phyloP scores from a whole-genome alignment of 2,113 vertebrate species.

The Dasyprocta punctata region DNA sequence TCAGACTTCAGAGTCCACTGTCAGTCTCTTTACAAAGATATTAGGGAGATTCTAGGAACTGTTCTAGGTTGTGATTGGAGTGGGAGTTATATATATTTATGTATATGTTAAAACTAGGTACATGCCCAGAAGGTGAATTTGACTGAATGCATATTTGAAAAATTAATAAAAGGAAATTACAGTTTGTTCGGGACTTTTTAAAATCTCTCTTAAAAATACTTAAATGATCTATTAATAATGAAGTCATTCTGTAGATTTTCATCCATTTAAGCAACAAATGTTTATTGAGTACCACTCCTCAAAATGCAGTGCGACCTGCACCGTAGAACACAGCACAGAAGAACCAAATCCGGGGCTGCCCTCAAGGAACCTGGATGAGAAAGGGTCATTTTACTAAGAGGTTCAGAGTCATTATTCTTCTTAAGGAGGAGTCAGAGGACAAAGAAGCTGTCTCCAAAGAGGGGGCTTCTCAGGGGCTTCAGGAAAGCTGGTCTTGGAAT shows the following conservation, averaged over 20 bases:
- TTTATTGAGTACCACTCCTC: neutral
- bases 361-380: accelerated
- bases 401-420: neutral
- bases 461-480: neutral
- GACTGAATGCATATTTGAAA: neutral
- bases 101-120: neutral
- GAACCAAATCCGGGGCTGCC: neutral
- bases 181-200: neutral
- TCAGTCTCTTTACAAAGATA: neutral
- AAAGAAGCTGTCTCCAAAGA: neutral
- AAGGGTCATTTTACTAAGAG: neutral
- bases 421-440: neutral
- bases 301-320: neutral
- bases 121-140: neutral
- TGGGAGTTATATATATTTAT: neutral
- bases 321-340: neutral
- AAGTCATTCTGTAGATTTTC: neutral
- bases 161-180: neutral
- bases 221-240: neutral
- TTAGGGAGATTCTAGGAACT: neutral
- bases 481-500: neutral
- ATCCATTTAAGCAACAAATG: neutral
- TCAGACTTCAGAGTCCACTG: neutral
- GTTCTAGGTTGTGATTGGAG: neutral
- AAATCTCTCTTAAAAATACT: neutral